These are phyloP conservation scores for Burhinus oedicnemus DNA, from an alignment of 2,113 vertebrate species.

Conservation along the genomic window DNA sequence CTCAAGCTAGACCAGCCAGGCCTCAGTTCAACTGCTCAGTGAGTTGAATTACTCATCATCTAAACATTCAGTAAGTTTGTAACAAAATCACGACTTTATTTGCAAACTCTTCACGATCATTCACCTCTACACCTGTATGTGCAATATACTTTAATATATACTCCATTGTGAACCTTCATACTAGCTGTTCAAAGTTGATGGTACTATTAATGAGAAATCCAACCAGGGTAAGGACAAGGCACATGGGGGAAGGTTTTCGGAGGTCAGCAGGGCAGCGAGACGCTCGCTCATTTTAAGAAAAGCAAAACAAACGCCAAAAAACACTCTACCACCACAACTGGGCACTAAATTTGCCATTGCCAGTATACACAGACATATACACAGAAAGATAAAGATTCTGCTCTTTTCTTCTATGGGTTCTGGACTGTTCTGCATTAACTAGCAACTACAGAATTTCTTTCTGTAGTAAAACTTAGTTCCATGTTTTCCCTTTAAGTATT, in stretches of 20 bases:
- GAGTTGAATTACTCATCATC: not conserved
- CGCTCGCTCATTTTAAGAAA: not conserved
- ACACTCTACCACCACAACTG: not conserved
- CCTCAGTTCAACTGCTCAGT: not conserved
- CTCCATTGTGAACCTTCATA: not conserved
- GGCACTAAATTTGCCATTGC: not conserved
- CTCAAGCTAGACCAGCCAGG: not conserved
- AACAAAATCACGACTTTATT: fast-evolving
- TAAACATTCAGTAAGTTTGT: fast-evolving
- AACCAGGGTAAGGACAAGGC: not conserved
- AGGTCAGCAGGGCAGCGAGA: not conserved
- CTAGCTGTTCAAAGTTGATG: not conserved
- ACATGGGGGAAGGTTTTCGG: not conserved
- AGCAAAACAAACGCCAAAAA: fast-evolving
- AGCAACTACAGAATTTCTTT: not conserved
- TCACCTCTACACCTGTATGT: not conserved
- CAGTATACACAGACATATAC: not conserved
- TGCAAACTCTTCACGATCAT: not conserved
- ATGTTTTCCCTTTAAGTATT: not conserved
- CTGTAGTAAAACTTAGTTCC: not conserved
- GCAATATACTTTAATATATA: not conserved
- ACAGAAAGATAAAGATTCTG: not conserved
- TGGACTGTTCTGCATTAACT: not conserved
- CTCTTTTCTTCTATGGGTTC: not conserved
- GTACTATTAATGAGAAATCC: not conserved